A percentile compares a stretch with the other conserved stretches of the same genome.
phyloP scores from a whole-genome alignment of 1,140 invertebrate genomes.

The Drosophila leontia region DNA sequence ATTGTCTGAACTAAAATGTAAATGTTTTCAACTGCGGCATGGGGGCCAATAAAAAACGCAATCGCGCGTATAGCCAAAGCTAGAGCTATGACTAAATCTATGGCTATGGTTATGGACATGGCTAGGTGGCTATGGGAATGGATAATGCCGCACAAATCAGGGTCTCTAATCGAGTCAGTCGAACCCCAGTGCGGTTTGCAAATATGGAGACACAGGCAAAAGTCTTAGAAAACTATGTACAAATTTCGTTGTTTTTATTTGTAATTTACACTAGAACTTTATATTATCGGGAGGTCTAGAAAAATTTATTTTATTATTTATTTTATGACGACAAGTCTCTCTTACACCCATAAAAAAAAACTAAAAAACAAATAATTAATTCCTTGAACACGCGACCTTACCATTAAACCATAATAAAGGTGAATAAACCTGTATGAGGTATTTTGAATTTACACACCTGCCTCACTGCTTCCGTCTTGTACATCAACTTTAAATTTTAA shows the following conservation, averaged over 20 bases:
- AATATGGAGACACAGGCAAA: not conserved
- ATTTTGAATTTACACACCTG: conserved; percentile 14
- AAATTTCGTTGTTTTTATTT: not conserved
- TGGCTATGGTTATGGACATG: conserved; percentile 33
- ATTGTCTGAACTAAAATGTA: conserved; percentile 44
- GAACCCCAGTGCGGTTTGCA: not conserved
- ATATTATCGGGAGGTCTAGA: not conserved
- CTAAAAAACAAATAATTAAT: not conserved
- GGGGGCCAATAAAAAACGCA: conserved; percentile 32
- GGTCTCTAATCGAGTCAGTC: conserved; percentile 12
- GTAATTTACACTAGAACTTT: not conserved
- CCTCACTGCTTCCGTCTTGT: conserved; percentile 13
- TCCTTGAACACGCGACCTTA: conserved; percentile 10
- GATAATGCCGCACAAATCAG: conserved; percentile 22
- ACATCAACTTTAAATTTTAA: conserved; percentile 31
- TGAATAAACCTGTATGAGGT: conserved; percentile 15
- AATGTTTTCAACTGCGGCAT: conserved; percentile 41
- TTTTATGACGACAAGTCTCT: not conserved
- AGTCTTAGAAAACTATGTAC: not conserved
- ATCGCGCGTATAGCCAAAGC: conserved; percentile 28
- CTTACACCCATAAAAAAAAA: not conserved
- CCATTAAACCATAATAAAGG: conserved; percentile 2
- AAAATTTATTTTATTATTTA: not conserved
- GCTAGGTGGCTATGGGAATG: conserved; percentile 29
- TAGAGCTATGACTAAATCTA: conserved; percentile 37